phyloP scores from a whole-genome alignment of 2,888 invertebrate species.

The Eretmocerus hayati region DNA sequence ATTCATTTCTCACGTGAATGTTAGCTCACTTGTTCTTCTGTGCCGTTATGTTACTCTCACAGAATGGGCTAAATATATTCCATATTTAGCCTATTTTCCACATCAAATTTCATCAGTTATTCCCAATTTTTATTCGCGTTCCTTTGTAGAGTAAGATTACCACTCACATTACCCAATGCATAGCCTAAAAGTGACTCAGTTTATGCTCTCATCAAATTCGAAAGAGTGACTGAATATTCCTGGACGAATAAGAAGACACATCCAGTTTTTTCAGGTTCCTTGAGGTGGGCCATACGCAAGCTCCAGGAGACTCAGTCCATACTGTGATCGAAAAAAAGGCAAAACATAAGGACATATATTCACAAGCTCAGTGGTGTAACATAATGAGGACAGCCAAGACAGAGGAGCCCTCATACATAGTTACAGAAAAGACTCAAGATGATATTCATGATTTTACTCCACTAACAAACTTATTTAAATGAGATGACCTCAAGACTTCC shows the following conservation, averaged over 20 bases:
- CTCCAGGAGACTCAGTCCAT: background rate
- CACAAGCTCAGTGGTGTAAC: background rate
- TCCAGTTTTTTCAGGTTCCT: constrained; percentile 7
- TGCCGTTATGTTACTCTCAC: too few species aligned
- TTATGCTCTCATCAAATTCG: too few species aligned
- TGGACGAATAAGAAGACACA: too few species aligned
- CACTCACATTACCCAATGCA: too few species aligned
- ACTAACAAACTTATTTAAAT: background rate
- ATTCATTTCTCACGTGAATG: background rate
- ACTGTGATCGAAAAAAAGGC: background rate
- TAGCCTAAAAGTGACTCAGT: too few species aligned
- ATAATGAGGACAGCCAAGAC: background rate
- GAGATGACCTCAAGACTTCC: constrained; percentile 28
- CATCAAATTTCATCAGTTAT: too few species aligned
- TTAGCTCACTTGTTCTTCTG: background rate
- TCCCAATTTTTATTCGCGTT: too few species aligned
- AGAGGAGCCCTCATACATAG: background rate
- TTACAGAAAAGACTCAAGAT: background rate
- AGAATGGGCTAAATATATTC: too few species aligned
- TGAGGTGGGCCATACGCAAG: background rate
- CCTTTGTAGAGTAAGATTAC: too few species aligned
- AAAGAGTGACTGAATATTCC: too few species aligned
- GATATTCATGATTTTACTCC: background rate
- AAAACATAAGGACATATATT: background rate
- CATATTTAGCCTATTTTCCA: too few species aligned